Conservation (phyloP, 2,888 invertebrate species). For the Camponotus fellah region DNA sequence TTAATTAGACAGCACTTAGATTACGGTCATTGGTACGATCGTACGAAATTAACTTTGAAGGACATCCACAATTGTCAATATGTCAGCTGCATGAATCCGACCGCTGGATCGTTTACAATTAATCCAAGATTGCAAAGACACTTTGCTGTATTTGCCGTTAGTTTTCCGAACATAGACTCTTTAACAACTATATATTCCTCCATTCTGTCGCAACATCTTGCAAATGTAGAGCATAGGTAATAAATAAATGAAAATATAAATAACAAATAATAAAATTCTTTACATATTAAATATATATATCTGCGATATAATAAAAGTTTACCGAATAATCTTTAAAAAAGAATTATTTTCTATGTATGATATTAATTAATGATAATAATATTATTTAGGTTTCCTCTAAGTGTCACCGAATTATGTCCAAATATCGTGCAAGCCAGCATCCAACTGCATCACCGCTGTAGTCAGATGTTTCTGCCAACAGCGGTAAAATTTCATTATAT, state of each 20-base stretch:
- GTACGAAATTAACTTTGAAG: constrained; percentile 95
- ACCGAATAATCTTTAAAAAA: background rate
- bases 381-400: constrained; percentile 79
- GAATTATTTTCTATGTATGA: background rate
- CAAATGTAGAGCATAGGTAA: constrained; percentile 93
- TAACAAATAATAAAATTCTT: background rate
- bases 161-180: constrained; percentile 93
- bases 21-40: constrained; percentile 98
- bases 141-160: constrained; percentile 95
- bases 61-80: constrained; percentile 99
- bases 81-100: constrained; percentile 99
- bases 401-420: constrained; percentile 80
- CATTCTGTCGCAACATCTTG: constrained; percentile 95
- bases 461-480: constrained; percentile 96
- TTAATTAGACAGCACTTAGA: constrained; percentile 98
- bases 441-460: constrained; percentile 94
- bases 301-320: background rate
- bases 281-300: background rate
- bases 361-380: constrained; percentile 28
- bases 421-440: constrained; percentile 94
- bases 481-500: constrained; percentile 99
- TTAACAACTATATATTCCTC: constrained; percentile 95
- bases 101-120: constrained; percentile 98
- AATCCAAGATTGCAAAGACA: constrained; percentile 97
- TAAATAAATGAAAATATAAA: background rate